These are phyloP conservation scores for Psephotus haematonotus DNA, from an alignment of 2,113 vertebrate genomes.

Conservation along the genomic window DNA sequence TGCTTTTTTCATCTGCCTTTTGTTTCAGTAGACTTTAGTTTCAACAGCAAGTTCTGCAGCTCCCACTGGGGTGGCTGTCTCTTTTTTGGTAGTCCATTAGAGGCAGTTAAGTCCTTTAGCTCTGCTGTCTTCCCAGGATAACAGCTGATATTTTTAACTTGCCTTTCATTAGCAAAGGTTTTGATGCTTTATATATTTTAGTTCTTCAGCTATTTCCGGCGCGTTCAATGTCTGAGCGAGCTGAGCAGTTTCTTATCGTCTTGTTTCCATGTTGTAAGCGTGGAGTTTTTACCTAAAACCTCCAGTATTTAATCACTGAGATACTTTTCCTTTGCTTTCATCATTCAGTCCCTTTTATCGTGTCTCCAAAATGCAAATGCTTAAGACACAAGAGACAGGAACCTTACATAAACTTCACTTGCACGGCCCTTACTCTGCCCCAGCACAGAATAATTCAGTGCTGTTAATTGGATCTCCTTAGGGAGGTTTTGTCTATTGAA, in stretches of 20 bases:
- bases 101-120: neutral
- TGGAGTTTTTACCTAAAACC: neutral
- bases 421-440: neutral
- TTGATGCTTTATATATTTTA: slow-evolving; percentile 1
- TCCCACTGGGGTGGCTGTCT: neutral
- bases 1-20: neutral
- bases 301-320: neutral
- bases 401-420: neutral
- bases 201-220: slow-evolving; percentile 44
- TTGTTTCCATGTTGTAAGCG: neutral
- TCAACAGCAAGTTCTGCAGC: neutral
- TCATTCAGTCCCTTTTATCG: neutral
- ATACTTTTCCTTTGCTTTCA: neutral
- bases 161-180: slow-evolving; percentile 39
- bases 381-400: neutral
- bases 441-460: neutral
- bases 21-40: neutral
- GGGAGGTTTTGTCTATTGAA: slow-evolving; percentile 43
- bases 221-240: neutral
- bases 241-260: neutral
- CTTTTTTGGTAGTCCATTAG: neutral
- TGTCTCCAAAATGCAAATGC: slow-evolving; percentile 6
- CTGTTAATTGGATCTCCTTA: neutral
- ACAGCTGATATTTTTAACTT: slow-evolving; percentile 53
- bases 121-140: slow-evolving; percentile 10